A percentile compares a stretch with the other conserved stretches of the same genome.
These are phyloP conservation scores for Thermophis baileyi DNA, from an alignment of 2,113 vertebrate genomes.

Conservation along the genomic window DNA sequence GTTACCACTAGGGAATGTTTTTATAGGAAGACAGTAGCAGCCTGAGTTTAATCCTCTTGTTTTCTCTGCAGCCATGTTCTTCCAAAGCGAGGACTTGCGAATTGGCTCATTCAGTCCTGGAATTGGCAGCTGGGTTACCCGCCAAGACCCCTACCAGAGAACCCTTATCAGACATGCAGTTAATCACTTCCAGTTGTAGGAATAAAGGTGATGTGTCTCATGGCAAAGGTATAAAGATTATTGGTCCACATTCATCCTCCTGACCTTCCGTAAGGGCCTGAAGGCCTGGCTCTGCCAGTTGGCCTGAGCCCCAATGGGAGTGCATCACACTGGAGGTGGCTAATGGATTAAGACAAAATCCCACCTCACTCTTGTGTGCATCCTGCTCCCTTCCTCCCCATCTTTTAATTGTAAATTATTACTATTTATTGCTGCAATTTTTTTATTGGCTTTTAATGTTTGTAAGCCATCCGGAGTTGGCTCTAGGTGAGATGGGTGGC, in stretches of 20 bases:
- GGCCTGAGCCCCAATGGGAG: neutral
- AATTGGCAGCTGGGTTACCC: neutral
- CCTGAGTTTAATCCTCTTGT: neutral
- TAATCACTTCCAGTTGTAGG: constrained; percentile 22
- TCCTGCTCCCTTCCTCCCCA: neutral
- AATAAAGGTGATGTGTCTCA: neutral
- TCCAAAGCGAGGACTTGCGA: neutral
- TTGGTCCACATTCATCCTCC: neutral
- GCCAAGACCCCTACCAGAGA: constrained; percentile 19
- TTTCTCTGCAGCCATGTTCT: neutral
- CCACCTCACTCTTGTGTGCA: neutral
- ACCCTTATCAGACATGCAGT: constrained; percentile 53
- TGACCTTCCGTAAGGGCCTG: neutral
- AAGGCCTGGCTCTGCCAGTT: neutral
- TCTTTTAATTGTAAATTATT: neutral
- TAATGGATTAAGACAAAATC: neutral
- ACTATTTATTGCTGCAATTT: neutral
- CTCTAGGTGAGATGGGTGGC: neutral
- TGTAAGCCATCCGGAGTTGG: neutral
- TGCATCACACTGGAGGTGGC: neutral
- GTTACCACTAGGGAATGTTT: neutral
- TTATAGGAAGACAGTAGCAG: neutral
- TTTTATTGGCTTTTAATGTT: neutral
- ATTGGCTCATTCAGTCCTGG: neutral
- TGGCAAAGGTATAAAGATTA: constrained; percentile 40